Percentiles rank a stretch among this genome's conserved stretches.
Conservation (phyloP, 2,113 vertebrate genomes). For the Himantopus leucocephalus region DNA sequence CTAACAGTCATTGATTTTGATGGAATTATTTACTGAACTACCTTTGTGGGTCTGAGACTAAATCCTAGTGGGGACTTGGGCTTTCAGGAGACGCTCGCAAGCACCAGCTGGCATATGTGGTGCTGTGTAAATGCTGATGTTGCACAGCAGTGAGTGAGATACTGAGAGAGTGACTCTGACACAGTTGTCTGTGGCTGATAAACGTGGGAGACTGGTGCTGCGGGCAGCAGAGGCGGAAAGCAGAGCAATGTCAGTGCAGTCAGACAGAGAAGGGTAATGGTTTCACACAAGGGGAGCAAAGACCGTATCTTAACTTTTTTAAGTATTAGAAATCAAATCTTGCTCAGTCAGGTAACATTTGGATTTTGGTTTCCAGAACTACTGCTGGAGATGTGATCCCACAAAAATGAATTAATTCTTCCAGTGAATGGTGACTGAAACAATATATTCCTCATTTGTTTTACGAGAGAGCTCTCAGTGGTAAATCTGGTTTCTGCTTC, state of each 20-base stretch:
- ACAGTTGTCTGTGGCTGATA: not conserved
- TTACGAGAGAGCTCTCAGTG: not conserved
- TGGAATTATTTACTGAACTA: not conserved
- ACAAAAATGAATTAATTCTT: not conserved
- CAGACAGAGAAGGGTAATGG: not conserved
- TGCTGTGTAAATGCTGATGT: not conserved
- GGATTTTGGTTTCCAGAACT: not conserved
- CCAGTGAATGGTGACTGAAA: not conserved
- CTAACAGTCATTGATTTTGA: not conserved
- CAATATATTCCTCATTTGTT: not conserved
- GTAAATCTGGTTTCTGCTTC: not conserved
- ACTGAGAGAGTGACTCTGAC: not conserved
- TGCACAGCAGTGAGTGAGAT: not conserved
- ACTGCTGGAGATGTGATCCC: not conserved
- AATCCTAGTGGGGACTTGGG: not conserved
- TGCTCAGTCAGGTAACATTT: not conserved
- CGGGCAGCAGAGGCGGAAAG: not conserved
- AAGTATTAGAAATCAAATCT: not conserved
- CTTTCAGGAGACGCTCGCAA: not conserved
- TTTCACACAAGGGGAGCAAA: not conserved
- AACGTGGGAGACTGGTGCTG: not conserved
- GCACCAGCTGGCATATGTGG: not conserved
- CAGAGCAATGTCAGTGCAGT: not conserved
- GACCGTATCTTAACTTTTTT: not conserved
- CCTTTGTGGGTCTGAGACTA: not conserved